phyloP scores from a whole-genome alignment of 2,797 vertebrate species.

The Limnodromus scolopaceus region DNA sequence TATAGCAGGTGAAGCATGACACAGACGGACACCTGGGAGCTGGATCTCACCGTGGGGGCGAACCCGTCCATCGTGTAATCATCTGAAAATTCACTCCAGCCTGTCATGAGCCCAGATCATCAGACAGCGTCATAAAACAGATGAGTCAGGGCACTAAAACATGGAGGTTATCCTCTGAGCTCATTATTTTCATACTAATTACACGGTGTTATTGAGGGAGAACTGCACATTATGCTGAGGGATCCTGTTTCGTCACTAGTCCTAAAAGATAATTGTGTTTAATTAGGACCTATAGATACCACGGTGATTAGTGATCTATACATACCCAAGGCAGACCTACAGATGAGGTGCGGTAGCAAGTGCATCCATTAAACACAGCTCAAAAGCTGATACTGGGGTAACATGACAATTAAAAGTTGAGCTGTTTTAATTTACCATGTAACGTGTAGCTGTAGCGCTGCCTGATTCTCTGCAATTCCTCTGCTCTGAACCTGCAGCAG shows the following conservation, averaged over 20 bases:
- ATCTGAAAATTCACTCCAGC: not conserved
- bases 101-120: constrained; percentile 4
- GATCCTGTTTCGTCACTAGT: constrained; percentile 12
- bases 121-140: constrained; percentile 21
- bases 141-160: constrained; percentile 54
- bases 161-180: not conserved
- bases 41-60: not conserved
- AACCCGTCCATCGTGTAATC: not conserved
- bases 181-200: constrained; percentile 51
- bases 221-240: not conserved
- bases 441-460: not conserved
- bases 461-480: not conserved
- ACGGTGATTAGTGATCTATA: constrained; percentile 21
- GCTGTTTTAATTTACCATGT: not conserved
- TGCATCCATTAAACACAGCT: not conserved
- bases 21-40: not conserved
- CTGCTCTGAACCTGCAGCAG: not conserved
- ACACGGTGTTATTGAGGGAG: constrained; percentile 27
- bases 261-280: constrained; percentile 25
- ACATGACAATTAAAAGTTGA: not conserved
- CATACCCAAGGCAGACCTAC: not conserved
- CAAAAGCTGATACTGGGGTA: not conserved
- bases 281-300: constrained; percentile 25
- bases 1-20: not conserved
- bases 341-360: not conserved